Evolutionary conservation across 1,140 invertebrate genomes (phyloP), one percentile per base, ranked within the genome.

Genomic region (Tetramorium simillimum): DNA sequence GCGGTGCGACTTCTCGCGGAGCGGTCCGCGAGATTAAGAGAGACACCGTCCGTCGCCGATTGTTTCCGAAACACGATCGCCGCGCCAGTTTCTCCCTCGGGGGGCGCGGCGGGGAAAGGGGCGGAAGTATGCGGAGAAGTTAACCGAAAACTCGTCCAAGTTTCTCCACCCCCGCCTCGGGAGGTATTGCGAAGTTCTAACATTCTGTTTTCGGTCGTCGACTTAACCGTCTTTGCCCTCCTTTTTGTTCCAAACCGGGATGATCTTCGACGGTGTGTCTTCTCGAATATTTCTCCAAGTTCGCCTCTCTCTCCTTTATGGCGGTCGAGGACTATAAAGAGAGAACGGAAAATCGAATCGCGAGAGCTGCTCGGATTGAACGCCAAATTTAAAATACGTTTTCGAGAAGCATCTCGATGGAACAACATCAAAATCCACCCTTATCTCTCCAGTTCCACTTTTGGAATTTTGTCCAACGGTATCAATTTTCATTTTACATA

Each of bases 131-230:
- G 88, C 69, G 21, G 43, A 60, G 89, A 86, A 90, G 77, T 87
- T 89, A 82, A 85, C 70, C 24, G 89, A 72, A 84, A 90, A 90
- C 60, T 90, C 86, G 37, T 49, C 69, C 60, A 90, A 88, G 65
- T 87, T 63, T 65, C 24, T 24, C 33, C n/a, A 12, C 28, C 33
- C 69, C 69, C 49, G n/a, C 70, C 63, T 28, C 63, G 58, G 53
- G 56, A 65, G 12, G 62, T 63, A 73, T 76, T 14, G 43, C 53
- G 3, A 84, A 85, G 73, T 88, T 85, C 43, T 40, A 16, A 62
- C 56, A 77, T 76, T 86, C 76, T 60, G 88, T 87, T 80, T 80
- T 87, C 85, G 65, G 56, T 82, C 77, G 37, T 76, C 51, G 73
- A 40, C 51, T 53, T 56, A 85, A 88, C 75, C 77, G 78, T 81